Evolutionary conservation across 1,140 invertebrate genomes (phyloP).

Genomic region (Papilio aristodemus): DNA sequence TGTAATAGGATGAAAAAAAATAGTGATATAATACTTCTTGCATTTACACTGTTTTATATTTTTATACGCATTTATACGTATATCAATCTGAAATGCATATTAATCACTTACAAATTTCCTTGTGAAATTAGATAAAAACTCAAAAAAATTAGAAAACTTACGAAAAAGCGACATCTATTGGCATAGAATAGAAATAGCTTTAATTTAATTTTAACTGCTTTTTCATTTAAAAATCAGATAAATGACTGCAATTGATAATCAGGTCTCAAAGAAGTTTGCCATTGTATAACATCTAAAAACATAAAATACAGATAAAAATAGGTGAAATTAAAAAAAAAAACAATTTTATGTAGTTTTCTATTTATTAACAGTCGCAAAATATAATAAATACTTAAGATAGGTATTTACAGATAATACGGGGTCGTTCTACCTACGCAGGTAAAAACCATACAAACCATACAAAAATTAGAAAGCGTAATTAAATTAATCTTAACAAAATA

Average conservation of each 20-base stretch:
- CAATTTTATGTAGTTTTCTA: slow-evolving; percentile 34
- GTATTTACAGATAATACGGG: slow-evolving; percentile 74
- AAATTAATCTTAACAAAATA: slow-evolving; percentile 50
- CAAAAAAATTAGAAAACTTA: neutral
- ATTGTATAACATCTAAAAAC: too few relatives aligned
- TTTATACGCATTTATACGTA: too few relatives aligned
- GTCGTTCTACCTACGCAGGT: slow-evolving; percentile 77
- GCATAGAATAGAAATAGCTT: neutral
- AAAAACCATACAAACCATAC: slow-evolving; percentile 75
- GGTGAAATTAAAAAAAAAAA: slow-evolving; percentile 9
- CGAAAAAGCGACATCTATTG: neutral
- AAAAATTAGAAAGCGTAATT: slow-evolving; percentile 68
- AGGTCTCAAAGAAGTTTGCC: too few relatives aligned
- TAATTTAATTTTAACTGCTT: neutral
- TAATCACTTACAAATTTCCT: too few relatives aligned
- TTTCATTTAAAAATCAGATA: neutral
- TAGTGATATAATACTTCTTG: too few relatives aligned
- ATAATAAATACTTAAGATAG: slow-evolving; percentile 76
- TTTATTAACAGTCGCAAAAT: slow-evolving; percentile 78
- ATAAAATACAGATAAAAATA: too few relatives aligned
- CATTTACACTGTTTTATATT: too few relatives aligned
- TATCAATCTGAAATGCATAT: too few relatives aligned
- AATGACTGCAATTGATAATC: neutral
- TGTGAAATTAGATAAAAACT: too few relatives aligned
- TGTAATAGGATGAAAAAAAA: too few relatives aligned